Conservation (phyloP, 2,113 vertebrate species). For the Pseudonaja textilis region DNA sequence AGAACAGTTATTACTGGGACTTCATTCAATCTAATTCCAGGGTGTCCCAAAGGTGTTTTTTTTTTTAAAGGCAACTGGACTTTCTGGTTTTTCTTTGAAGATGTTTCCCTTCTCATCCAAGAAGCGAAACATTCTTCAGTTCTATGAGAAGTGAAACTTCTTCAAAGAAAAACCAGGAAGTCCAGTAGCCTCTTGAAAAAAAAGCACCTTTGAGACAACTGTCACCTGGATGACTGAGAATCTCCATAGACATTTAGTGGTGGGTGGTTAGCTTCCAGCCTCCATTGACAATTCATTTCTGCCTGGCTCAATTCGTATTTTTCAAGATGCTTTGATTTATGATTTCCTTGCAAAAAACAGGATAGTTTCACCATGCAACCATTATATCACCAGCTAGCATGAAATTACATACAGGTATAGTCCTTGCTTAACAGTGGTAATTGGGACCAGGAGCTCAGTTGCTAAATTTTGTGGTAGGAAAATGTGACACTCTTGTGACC, state of each 20-base stretch:
- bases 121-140: too few species aligned
- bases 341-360: not conserved
- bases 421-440: not conserved
- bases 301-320: not conserved
- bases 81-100: too few species aligned
- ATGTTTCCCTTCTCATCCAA: too few species aligned
- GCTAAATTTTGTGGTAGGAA: not conserved
- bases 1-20: not conserved
- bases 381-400: not conserved
- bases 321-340: not conserved
- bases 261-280: not conserved
- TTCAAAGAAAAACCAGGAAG: too few species aligned
- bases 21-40: not conserved
- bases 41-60: too few species aligned
- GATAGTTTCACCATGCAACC: not conserved
- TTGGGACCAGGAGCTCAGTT: not conserved
- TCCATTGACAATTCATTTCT: not conserved
- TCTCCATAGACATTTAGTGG: too few species aligned
- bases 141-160: too few species aligned
- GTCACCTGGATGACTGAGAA: too few species aligned
- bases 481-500: not conserved
- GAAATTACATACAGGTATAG: not conserved
- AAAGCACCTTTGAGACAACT: too few species aligned
- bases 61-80: too few species aligned
- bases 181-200: too few species aligned